A percentile compares a stretch with the other conserved stretches of the same genome.
phyloP scores from a whole-genome alignment of 1,140 invertebrate species.

The Zaprionus ghesquierei region DNA sequence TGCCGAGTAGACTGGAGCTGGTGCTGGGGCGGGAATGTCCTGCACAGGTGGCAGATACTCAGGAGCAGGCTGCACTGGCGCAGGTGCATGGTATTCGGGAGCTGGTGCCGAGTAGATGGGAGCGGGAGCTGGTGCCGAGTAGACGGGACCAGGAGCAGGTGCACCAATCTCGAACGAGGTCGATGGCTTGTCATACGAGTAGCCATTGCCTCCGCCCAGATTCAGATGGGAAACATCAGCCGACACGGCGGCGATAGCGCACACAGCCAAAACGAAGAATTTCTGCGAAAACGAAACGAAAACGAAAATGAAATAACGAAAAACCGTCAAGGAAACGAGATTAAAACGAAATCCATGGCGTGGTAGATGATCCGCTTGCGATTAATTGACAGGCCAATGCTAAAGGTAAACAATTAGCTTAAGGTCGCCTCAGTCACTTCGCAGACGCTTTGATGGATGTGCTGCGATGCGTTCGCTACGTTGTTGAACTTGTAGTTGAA shows the following conservation, averaged over 20 bases:
- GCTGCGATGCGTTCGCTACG: not conserved
- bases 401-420: constrained; percentile 30
- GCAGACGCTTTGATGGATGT: constrained; percentile 33
- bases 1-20: constrained; percentile 39
- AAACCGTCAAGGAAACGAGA: not conserved
- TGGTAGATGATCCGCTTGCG: constrained; percentile 8
- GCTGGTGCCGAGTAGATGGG: constrained; percentile 45
- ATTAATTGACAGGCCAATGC: constrained; percentile 51
- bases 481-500: not conserved
- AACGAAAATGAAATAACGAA: no score
- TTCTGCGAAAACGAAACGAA: constrained; percentile 58
- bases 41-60: constrained; percentile 54
- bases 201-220: constrained; percentile 63
- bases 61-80: constrained; percentile 11
- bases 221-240: constrained; percentile 72
- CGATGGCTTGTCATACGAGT: constrained; percentile 63
- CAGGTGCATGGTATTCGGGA: constrained; percentile 35
- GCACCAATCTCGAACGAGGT: constrained; percentile 56
- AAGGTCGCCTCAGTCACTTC: constrained; percentile 39
- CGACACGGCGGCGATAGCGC: constrained; percentile 62
- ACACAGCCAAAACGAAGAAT: constrained; percentile 75
- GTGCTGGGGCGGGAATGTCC: constrained; percentile 44
- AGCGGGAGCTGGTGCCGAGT: constrained; percentile 38
- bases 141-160: constrained; percentile 26
- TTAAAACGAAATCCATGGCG: constrained; percentile 17